A percentile compares a stretch with the other conserved stretches of the same genome.
Evolutionary conservation across 2,888 invertebrate genomes (phyloP).

Genomic region (Oligia latruncula): DNA sequence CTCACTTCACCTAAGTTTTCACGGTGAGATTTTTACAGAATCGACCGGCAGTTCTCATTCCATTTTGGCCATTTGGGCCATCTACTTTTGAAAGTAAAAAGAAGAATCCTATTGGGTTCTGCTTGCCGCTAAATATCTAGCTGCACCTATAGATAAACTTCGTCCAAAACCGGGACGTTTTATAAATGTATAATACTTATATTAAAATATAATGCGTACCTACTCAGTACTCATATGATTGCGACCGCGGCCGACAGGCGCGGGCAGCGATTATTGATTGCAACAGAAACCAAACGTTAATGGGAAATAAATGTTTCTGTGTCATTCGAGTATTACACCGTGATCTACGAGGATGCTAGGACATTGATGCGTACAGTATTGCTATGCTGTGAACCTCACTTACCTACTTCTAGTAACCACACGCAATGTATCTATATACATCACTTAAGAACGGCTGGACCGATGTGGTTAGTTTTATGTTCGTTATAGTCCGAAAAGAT

Average conservation of each 20-base stretch:
- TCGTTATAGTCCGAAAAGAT: not conserved
- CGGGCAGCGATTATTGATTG: conserved; percentile 56
- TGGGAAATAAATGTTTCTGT: conserved; percentile 43
- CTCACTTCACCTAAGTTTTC: too few relatives aligned
- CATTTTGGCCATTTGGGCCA: not conserved
- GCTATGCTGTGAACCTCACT: not conserved
- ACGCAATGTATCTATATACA: not conserved
- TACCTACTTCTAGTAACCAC: not conserved
- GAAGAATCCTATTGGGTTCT: not conserved
- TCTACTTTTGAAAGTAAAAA: not conserved
- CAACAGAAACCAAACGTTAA: conserved; percentile 49
- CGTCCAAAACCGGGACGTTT: conserved; percentile 3
- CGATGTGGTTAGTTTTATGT: not conserved
- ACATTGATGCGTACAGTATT: not conserved
- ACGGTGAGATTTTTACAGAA: too few relatives aligned
- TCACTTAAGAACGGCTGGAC: not conserved
- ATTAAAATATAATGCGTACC: conserved; percentile 1
- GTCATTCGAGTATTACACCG: conserved; percentile 14
- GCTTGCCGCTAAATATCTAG: not conserved
- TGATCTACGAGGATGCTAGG: not conserved
- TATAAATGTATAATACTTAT: conserved; percentile 9
- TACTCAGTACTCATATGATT: conserved; percentile 19
- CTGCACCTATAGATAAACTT: not conserved
- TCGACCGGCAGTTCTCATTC: not conserved
- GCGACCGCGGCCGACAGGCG: conserved; percentile 22